Evolutionary conservation across 2,888 invertebrate species (phyloP).

Genomic region (Tortricodes alternella): DNA sequence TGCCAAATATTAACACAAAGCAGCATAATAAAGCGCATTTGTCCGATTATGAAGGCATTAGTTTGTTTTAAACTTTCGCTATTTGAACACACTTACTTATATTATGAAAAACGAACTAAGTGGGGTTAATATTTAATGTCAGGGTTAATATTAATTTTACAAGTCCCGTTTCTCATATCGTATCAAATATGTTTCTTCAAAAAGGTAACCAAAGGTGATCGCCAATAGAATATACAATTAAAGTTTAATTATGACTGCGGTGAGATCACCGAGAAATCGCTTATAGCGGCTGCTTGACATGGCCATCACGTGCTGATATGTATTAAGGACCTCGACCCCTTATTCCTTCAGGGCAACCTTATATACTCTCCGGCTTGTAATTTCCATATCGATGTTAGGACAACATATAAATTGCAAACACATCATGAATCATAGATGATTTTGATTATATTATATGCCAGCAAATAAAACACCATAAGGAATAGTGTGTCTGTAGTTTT

Average conservation of each 20-base stretch:
- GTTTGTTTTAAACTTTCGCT: too few species aligned
- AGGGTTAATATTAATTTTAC: too few species aligned
- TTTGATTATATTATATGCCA: too few species aligned
- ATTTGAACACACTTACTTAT: too few species aligned
- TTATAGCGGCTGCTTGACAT: constrained; percentile 36
- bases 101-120: too few species aligned
- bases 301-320: constrained; percentile 55
- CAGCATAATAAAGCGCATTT: too few species aligned
- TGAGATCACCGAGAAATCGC: constrained; percentile 38
- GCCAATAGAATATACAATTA: constrained; percentile 54
- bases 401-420: background rate
- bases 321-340: constrained; percentile 42
- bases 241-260: constrained; percentile 55
- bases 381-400: background rate
- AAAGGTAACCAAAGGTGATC: constrained; percentile 39
- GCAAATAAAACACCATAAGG: too few species aligned
- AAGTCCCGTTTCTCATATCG: too few species aligned
- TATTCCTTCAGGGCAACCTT: background rate
- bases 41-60: too few species aligned
- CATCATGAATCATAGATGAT: background rate
- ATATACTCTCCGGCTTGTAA: background rate
- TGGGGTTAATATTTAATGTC: too few species aligned
- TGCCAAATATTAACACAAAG: too few species aligned
- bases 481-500: too few species aligned
- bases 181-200: constrained; percentile 17